A percentile compares a stretch with the other conserved stretches of the same genome.
phyloP scores from a whole-genome alignment of 2,113 vertebrate genomes.

The Typhlomys cinereus region DNA sequence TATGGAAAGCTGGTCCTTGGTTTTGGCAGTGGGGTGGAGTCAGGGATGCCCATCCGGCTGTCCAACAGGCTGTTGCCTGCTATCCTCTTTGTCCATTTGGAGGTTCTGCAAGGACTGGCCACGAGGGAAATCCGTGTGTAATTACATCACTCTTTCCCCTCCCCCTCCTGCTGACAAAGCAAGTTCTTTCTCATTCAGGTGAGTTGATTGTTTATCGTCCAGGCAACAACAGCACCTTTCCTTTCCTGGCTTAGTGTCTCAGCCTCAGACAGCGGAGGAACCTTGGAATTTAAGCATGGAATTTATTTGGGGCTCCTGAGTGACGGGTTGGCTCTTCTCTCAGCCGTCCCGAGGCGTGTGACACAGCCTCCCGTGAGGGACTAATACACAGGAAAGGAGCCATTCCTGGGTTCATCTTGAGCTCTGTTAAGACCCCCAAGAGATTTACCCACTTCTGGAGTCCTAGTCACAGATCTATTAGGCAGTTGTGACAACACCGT shows the following conservation, averaged over 20 bases:
- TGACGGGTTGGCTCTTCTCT: background rate
- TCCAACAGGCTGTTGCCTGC: too few species aligned
- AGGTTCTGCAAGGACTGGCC: background rate
- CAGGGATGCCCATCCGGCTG: background rate
- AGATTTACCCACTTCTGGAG: background rate
- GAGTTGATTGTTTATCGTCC: background rate
- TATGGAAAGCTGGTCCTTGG: background rate
- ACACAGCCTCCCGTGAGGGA: background rate
- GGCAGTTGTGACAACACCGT: background rate
- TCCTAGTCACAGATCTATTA: background rate
- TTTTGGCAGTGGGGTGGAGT: background rate
- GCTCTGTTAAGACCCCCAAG: background rate
- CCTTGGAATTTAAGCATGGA: background rate
- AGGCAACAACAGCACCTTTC: too few species aligned
- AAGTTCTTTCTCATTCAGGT: background rate
- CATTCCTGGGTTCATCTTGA: background rate
- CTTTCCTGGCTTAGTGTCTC: background rate
- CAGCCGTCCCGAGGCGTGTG: background rate
- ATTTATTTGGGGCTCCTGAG: background rate
- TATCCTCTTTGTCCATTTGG: background rate
- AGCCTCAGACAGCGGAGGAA: too few species aligned
- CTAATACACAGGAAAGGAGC: background rate
- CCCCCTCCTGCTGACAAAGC: too few species aligned
- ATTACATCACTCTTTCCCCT: background rate
- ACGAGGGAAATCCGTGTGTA: fast-evolving